Evolutionary conservation across 2,888 invertebrate genomes (phyloP).

Genomic region (Girardia tigrina): DNA sequence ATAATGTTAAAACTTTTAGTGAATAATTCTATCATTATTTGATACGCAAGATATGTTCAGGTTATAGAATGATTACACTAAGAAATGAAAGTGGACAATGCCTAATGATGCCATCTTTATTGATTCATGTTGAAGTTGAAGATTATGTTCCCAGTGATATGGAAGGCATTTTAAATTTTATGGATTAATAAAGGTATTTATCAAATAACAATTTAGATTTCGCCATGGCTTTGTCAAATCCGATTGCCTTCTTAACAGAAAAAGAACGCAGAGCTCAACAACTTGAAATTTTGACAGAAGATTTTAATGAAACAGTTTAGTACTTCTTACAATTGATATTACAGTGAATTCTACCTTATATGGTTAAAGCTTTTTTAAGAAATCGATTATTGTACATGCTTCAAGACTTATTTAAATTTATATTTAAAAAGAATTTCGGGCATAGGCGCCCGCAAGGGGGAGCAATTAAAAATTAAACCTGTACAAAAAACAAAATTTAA

Average conservation of each 20-base stretch:
- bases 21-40: no score
- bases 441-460: no score
- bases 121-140: slow-evolving; percentile 75
- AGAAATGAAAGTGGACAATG: slow-evolving; percentile 81
- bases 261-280: slow-evolving; percentile 78
- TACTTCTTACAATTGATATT: no score
- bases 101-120: slow-evolving; percentile 67
- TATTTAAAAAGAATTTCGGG: no score
- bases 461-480: no score
- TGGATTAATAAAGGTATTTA: not conserved
- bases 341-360: no score
- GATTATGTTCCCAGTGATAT: slow-evolving; percentile 85
- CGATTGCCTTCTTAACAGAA: slow-evolving; percentile 87
- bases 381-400: no score
- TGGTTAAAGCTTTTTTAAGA: no score
- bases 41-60: slow-evolving; percentile 42
- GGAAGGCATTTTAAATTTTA: slow-evolving; percentile 52
- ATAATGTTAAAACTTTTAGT: no score
- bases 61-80: slow-evolving; percentile 77
- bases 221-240: slow-evolving; percentile 70
- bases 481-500: no score
- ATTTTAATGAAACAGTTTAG: slow-evolving; percentile 52
- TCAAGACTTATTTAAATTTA: no score
- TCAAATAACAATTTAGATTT: slow-evolving; percentile 46
- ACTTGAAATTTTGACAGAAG: slow-evolving; percentile 72